Conservation (phyloP, 2,888 invertebrate species). For the Byasa hedistus region DNA sequence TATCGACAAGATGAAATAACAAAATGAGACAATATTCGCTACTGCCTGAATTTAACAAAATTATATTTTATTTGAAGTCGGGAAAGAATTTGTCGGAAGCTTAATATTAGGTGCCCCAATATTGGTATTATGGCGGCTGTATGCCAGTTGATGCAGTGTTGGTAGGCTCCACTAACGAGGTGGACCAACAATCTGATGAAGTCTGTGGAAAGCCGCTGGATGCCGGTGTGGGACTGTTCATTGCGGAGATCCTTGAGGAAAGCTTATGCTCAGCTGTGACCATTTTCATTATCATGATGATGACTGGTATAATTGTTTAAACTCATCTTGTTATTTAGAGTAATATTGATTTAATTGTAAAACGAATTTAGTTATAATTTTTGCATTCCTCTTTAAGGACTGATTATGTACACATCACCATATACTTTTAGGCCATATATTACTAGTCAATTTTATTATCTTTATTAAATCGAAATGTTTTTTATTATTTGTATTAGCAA, state of each 20-base stretch:
- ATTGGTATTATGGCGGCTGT: not conserved
- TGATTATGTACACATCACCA: conserved; percentile 24
- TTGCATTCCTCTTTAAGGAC: conserved; percentile 31
- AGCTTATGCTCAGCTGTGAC: too few species aligned
- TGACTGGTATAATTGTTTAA: not conserved
- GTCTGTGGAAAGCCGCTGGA: too few species aligned
- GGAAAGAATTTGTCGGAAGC: not conserved
- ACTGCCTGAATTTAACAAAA: conserved; percentile 8
- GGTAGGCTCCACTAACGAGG: too few species aligned
- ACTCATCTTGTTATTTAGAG: not conserved
- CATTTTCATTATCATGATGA: too few species aligned
- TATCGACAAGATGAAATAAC: not conserved
- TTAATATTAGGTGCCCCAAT: not conserved
- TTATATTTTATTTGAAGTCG: not conserved
- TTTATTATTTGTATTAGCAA: conserved; percentile 15
- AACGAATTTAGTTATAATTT: conserved; percentile 25
- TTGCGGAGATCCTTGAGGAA: too few species aligned
- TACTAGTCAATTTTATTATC: conserved; percentile 30
- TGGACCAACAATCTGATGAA: too few species aligned
- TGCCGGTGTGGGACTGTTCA: too few species aligned
- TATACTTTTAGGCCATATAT: conserved; percentile 29
- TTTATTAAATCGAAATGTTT: conserved; percentile 11
- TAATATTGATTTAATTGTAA: not conserved
- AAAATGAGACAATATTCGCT: conserved; percentile 17
- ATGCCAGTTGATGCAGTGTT: too few species aligned